Evolutionary conservation across 2,113 vertebrate genomes (phyloP).

Genomic region (Callaeas wilsoni): DNA sequence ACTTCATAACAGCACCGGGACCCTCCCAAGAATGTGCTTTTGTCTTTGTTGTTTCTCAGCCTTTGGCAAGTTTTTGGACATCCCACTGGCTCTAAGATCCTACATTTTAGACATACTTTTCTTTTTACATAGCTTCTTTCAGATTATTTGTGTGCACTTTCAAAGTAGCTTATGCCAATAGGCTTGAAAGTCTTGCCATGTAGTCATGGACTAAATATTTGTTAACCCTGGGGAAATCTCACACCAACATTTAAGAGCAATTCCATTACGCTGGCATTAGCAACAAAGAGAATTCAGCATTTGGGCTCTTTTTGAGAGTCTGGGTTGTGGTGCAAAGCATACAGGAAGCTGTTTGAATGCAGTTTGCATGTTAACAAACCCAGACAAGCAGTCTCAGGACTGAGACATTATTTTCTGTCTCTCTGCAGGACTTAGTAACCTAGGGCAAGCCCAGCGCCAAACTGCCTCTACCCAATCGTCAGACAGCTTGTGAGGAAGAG

Average conservation of each 20-base stretch:
- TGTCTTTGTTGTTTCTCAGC: neutral
- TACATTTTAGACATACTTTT: neutral
- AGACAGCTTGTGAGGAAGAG: neutral
- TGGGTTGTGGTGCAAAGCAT: neutral
- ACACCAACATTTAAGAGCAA: neutral
- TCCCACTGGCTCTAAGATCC: neutral
- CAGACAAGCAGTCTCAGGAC: neutral
- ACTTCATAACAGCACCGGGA: neutral
- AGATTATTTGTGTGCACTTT: neutral
- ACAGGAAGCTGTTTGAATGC: neutral
- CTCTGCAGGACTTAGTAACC: neutral
- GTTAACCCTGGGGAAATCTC: neutral
- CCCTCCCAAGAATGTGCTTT: neutral
- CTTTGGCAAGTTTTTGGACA: neutral
- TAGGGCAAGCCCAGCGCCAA: neutral
- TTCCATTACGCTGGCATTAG: neutral
- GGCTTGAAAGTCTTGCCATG: neutral
- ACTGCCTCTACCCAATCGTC: neutral
- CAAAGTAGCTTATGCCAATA: neutral
- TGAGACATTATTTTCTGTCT: neutral
- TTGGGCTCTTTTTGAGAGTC: neutral
- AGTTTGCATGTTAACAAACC: neutral
- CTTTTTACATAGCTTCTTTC: neutral
- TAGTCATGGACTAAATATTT: neutral
- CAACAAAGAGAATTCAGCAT: neutral